Evolutionary conservation across 2,113 vertebrate genomes (phyloP), one percentile per base, ranked within the genome.

Genomic region (Motacilla tschutschensis): DNA sequence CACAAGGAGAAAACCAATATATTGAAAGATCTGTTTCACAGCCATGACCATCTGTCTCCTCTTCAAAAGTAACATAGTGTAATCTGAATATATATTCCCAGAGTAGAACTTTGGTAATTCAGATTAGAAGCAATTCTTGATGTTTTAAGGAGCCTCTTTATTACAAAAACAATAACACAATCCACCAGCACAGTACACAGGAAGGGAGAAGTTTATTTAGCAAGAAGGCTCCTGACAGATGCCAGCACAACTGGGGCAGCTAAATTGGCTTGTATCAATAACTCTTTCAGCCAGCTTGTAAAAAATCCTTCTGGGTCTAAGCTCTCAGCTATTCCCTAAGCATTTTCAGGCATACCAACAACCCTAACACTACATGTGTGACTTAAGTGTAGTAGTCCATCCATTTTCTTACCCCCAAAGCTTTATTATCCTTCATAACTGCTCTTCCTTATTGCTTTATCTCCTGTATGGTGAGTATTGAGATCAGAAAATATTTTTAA

Each of bases 41-140:
- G 93, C 81, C 93, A 85, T 91, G 84, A 96, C 94, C 94, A 95
- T 94, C 94, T 95, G 94, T 94, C 94, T 94, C 90, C 73, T 94
- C 92, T 93, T 95, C 91, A 92, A 87, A 94, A 95, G 79, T 67
- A 95, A 74, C 92, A 71, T 26, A 92, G 89, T 89, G 88, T 96
- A 95, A 96, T 96, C 95, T 96, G 89, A 92, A 95, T 95, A 94
- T 94, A 90, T 95, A 95, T 95, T 96, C 95, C 94, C 95, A 95
- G 85, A 95, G 93, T 94, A 91, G 81, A 91, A 94, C 38, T 92
- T 89, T 92, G 92, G 91, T 87, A 85, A 96, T 95, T 96, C 95
- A 96, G 95, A 96, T 96, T 95, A 96, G 92, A 95, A 95, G 89
- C 88, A 92, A 87, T 92, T 96, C 92, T 95, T 78, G 93, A 94